Conservation (phyloP, 2,797 vertebrate genomes). For the Hemitrygon akajei region DNA sequence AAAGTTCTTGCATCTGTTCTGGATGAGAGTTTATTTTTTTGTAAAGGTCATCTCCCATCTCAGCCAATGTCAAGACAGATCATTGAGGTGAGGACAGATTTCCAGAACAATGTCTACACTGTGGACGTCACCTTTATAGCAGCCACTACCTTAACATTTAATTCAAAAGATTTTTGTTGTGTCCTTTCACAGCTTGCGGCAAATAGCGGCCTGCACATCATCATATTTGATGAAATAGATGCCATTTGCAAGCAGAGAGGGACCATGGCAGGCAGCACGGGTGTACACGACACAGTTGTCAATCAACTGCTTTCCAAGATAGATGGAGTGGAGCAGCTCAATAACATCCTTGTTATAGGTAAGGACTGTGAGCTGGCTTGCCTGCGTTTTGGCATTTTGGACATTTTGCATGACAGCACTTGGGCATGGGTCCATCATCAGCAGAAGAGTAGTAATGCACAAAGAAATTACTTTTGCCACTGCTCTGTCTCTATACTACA, state of each 20-base stretch:
- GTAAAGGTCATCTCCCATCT: constrained; percentile 53
- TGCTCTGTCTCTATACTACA: not conserved
- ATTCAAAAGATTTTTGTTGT: not conserved
- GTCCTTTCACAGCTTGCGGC: constrained; percentile 70
- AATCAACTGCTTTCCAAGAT: constrained; percentile 96
- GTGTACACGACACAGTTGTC: constrained; percentile 91
- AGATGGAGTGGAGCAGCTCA: constrained; percentile 91
- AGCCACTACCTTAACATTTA: not conserved
- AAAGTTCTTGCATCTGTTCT: not conserved
- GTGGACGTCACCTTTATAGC: not conserved
- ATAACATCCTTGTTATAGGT: constrained; percentile 97
- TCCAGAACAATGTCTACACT: constrained; percentile 24
- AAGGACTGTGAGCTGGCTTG: constrained; percentile 25
- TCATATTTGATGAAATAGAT: constrained; percentile 96
- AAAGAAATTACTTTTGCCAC: not conserved
- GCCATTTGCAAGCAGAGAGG: constrained; percentile 96
- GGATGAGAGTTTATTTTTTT: constrained; percentile 32
- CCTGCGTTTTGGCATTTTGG: not conserved
- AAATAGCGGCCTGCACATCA: constrained; percentile 93
- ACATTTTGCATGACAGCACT: not conserved
- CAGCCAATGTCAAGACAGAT: constrained; percentile 46
- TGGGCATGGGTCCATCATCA: not conserved
- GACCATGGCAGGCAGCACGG: constrained; percentile 91
- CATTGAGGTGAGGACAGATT: constrained; percentile 44
- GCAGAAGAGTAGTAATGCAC: not conserved